Conservation (phyloP, 1,140 invertebrate genomes). For the Temnothorax longispinosus region DNA sequence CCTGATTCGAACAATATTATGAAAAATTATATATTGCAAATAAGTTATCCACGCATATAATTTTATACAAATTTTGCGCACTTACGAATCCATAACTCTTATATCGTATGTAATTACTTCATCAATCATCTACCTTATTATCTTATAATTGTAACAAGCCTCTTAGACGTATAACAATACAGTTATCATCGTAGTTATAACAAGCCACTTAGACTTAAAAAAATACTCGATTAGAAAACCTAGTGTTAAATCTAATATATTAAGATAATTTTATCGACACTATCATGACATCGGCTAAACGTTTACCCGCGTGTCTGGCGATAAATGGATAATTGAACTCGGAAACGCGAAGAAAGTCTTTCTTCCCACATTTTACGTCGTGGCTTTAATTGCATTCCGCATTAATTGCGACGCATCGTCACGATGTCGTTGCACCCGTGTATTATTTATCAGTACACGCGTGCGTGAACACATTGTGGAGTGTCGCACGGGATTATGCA, state of each 20-base stretch:
- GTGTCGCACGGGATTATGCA: constrained; percentile 71
- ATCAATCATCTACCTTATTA: background rate
- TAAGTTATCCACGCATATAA: background rate
- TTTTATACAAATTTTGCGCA: background rate
- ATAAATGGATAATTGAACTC: background rate
- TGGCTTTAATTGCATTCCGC: constrained; percentile 30
- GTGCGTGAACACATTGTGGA: constrained; percentile 48
- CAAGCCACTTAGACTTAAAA: background rate
- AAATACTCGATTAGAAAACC: background rate
- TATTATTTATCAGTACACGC: constrained; percentile 61
- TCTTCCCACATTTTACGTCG: background rate
- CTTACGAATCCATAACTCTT: background rate
- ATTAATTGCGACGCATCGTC: constrained; percentile 27
- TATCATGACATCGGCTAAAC: background rate
- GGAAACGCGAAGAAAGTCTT: background rate
- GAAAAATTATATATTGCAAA: background rate
- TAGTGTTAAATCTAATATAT: background rate
- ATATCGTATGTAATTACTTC: background rate
- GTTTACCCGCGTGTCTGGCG: background rate
- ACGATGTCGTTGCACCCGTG: constrained; percentile 35
- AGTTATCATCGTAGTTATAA: background rate
- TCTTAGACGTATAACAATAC: background rate
- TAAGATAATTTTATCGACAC: background rate
- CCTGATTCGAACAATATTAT: background rate
- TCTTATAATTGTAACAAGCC: background rate